Base-by-base conservation (phyloP, 2,888 invertebrate genomes). In the Anodontia alba region DNA sequence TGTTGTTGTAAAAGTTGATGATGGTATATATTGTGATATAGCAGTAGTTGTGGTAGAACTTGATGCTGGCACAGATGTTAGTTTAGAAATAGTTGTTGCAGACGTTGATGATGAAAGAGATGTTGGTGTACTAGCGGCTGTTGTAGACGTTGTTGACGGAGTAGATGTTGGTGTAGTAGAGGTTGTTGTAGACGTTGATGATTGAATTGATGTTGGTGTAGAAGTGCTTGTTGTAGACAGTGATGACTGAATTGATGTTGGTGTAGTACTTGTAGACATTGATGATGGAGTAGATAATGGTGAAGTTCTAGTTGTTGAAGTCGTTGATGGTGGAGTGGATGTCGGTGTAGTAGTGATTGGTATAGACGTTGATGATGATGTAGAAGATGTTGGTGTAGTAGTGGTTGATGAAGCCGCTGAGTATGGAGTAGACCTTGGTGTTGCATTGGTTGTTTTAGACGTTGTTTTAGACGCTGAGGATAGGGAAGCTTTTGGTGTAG, bases 181-280 rank as follows among this genome's bases (percentile, higher is more conserved):
- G 17, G 46, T 20, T 12, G 8, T 3, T 46, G 46, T 46, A 20
- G 46, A 12, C 17, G n/a, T 46, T 12, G 46, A 46, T 20, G 46
- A 3, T 46, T 2, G n/a, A 20, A 17, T 12, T 15, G 46, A 20
- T 46, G 46, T 20, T 15, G 46, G 15, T 46, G n/a, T 46, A 20
- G 46, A 12, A 46, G 46, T 20, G 17, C 10, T 46, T 15, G 46
- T 20, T 12, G 46, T 46, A 20, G 46, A 20, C 17, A 17, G 3
- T 46, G 46, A 12, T 12, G 46, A 15, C 17, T 7, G 23, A 71
- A n/a, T 46, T 71, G n/a, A 33, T 36, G 62, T 71, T 38, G 36
- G 68, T 51, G 20, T 46, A 75, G 67, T 51, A 33, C 43, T 62
- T 46, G 42, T 2, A 15, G 46, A 42, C 69, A 49, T 75, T 46